Conservation (phyloP, 2,113 vertebrate species). For the Hippocampus zosterae region DNA sequence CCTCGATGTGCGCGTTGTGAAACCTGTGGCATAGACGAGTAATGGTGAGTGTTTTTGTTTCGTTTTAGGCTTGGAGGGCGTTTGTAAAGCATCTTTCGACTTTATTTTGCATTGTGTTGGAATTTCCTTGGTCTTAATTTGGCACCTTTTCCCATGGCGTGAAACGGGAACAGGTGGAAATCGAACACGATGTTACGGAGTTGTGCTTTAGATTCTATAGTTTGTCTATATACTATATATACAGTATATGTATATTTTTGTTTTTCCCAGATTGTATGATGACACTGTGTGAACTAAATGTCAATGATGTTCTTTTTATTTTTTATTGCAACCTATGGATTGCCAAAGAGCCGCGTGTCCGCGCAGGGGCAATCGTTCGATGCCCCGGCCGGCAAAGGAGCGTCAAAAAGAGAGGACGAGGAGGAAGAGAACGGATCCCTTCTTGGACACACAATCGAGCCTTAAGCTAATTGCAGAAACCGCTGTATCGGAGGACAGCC, state of each 20-base stretch:
- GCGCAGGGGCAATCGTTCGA: constrained; percentile 29
- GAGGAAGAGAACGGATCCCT: constrained; percentile 54
- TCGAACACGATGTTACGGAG: constrained; percentile 69
- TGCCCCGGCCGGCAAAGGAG: constrained; percentile 33
- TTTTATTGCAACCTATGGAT: constrained; percentile 77
- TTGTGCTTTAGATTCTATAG: constrained; percentile 69
- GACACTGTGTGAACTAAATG: constrained; percentile 67
- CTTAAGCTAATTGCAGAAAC: constrained; percentile 84
- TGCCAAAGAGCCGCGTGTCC: constrained; percentile 65
- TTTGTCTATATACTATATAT: constrained; percentile 51
- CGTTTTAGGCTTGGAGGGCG: constrained; percentile 69
- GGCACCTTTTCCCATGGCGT: constrained; percentile 42
- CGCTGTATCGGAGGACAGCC: constrained; percentile 88
- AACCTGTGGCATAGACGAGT: constrained; percentile 73
- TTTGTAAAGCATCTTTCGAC: constrained; percentile 62
- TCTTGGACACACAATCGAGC: constrained; percentile 83
- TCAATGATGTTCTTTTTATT: constrained; percentile 62
- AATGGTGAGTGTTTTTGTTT: constrained; percentile 68
- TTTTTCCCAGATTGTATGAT: constrained; percentile 63
- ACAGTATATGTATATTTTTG: constrained; percentile 33
- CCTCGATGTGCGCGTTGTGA: constrained; percentile 66
- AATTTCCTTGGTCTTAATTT: constrained; percentile 51
- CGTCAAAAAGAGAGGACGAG: constrained; percentile 21
- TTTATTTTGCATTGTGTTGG: constrained; percentile 58
- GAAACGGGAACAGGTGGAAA: constrained; percentile 48